Conservation (phyloP, 2,888 invertebrate species). For the Tenthredo mesomela region DNA sequence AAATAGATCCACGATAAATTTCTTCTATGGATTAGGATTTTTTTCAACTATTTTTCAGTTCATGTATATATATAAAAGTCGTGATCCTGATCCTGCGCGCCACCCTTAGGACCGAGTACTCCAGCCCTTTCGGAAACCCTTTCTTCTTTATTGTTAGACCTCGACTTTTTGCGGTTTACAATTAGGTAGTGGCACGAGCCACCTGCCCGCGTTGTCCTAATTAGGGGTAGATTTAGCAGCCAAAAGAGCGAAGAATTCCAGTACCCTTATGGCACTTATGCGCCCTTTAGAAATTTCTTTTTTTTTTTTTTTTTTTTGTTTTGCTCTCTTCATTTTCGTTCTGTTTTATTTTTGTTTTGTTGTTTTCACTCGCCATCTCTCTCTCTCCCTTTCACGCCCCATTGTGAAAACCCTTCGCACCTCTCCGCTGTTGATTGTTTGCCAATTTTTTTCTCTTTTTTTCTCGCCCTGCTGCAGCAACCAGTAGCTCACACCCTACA, state of each 20-base stretch:
- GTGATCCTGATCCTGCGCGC: neutral
- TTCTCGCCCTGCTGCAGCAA: neutral
- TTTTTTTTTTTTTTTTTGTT: neutral
- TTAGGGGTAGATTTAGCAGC: constrained; percentile 33
- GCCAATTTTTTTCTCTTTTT: constrained; percentile 22
- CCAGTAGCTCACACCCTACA: neutral
- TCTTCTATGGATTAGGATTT: neutral
- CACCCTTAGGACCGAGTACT: neutral
- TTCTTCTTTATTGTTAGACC: neutral
- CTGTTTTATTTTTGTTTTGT: neutral
- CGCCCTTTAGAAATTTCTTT: constrained; percentile 5
- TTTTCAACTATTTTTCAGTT: neutral
- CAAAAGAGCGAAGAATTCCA: constrained; percentile 33
- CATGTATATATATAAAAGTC: neutral
- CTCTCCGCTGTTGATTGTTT: constrained; percentile 21
- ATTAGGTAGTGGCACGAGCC: constrained; percentile 15
- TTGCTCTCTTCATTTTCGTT: neutral
- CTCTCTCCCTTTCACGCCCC: neutral
- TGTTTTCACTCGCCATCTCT: neutral
- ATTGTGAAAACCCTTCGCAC: neutral
- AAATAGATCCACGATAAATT: too few species aligned
- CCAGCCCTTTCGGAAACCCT: neutral
- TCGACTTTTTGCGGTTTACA: constrained; percentile 19
- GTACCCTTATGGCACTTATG: constrained; percentile 35
- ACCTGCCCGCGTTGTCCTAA: constrained; percentile 1